A percentile compares a stretch with the other conserved stretches of the same genome.
These are phyloP conservation scores for Metaphire vulgaris DNA, from an alignment of 1,140 invertebrate species.

Conservation along the genomic window DNA sequence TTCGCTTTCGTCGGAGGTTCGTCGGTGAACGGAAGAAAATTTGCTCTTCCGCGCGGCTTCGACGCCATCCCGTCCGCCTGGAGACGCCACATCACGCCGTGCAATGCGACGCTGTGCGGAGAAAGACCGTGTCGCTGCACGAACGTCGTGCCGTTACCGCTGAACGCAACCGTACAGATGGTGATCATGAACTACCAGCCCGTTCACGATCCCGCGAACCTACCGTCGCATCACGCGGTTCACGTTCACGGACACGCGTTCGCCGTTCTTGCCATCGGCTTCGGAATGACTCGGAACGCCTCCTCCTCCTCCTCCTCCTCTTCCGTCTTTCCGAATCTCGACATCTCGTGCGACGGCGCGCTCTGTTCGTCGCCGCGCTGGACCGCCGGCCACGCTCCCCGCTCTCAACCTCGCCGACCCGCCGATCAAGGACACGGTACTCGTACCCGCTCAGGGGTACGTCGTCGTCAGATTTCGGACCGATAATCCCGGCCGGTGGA, in stretches of 20 bases:
- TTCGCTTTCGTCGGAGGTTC: constrained; percentile 11
- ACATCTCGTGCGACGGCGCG: not conserved
- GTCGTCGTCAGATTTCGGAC: constrained; percentile 63
- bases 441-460: constrained; percentile 60
- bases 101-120: constrained; percentile 13
- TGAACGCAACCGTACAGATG: constrained; percentile 12
- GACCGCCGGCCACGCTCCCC: not conserved
- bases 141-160: constrained; percentile 7
- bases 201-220: not conserved
- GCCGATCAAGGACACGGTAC: constrained; percentile 62
- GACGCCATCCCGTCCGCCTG: not conserved
- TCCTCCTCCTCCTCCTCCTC: no score
- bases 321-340: no score
- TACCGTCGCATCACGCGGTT: constrained; percentile 4
- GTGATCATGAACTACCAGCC: not conserved
- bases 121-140: constrained; percentile 20
- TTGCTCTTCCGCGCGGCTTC: not conserved
- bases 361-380: not conserved
- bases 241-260: constrained; percentile 25
- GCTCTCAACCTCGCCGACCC: constrained; percentile 40
- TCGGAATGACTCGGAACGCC: not conserved
- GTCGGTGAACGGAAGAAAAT: constrained; percentile 14
- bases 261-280: constrained; percentile 22
- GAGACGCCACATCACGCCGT: constrained; percentile 3
- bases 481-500: constrained; percentile 59